These are phyloP conservation scores for Apolygus lucorum DNA, from an alignment of 1,140 invertebrate genomes.

Conservation along the genomic window DNA sequence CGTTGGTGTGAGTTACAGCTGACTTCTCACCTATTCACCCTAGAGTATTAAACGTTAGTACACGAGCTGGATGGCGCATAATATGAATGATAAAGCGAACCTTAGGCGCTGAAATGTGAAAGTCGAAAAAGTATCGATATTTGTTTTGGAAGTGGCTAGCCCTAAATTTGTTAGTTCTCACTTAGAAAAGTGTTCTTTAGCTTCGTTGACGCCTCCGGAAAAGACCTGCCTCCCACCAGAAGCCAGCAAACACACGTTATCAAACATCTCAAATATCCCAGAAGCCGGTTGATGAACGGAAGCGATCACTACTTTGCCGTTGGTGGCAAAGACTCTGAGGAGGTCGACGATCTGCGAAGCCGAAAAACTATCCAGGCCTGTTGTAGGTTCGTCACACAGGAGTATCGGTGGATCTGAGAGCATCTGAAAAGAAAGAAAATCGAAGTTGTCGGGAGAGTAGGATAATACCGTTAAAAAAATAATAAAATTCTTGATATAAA, in stretches of 20 bases:
- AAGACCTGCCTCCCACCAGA: constrained; percentile 62
- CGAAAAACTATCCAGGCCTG: constrained; percentile 72
- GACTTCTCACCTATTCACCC: no score
- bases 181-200: constrained; percentile 27
- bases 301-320: constrained; percentile 68
- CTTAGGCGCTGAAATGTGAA: neutral
- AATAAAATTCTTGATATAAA: neutral
- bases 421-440: constrained; percentile 39
- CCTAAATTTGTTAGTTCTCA: no score
- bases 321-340: constrained; percentile 51
- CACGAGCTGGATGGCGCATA: no score
- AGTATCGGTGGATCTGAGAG: constrained; percentile 85
- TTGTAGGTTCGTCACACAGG: constrained; percentile 95
- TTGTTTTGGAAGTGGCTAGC: no score
- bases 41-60: no score
- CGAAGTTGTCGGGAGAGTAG: neutral
- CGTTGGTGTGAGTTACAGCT: no score
- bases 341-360: constrained; percentile 63
- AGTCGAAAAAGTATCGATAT: neutral
- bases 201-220: constrained; percentile 30
- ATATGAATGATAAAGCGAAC: no score
- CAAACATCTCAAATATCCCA: constrained; percentile 71
- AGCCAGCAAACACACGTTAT: constrained; percentile 63
- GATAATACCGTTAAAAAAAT: neutral
- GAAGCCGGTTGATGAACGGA: constrained; percentile 84